phyloP scores from a whole-genome alignment of 2,797 vertebrate genomes.

The Staurois parvus region DNA sequence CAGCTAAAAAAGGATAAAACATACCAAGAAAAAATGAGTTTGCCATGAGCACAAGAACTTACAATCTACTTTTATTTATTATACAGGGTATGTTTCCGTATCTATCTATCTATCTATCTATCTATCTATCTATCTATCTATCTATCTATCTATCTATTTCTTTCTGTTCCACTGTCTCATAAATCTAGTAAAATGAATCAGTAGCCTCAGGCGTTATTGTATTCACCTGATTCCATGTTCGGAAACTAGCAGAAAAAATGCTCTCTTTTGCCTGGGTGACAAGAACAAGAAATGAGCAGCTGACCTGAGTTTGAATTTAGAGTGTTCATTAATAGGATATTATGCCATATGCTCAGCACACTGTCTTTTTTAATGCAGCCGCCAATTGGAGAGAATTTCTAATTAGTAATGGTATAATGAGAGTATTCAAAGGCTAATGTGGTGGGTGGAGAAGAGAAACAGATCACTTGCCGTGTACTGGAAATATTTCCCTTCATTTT shows the following conservation, averaged over 20 bases:
- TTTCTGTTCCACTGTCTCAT: not conserved
- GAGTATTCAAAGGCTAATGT: conserved; percentile 92
- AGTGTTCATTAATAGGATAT: conserved; percentile 99
- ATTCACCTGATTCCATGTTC: conserved; percentile 75
- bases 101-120: conserved; percentile 8
- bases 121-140: conserved; percentile 29
- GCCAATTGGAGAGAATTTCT: conserved; percentile 97
- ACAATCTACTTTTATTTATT: no score
- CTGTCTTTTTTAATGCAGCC: conserved; percentile 94
- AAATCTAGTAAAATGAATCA: conserved; percentile 39
- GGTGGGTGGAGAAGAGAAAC: conserved; percentile 83
- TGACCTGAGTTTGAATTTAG: conserved; percentile 99
- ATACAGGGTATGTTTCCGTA: not conserved
- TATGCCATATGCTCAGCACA: conserved; percentile 98
- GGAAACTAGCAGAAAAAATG: conserved; percentile 73
- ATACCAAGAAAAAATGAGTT: no score
- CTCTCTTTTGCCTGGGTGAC: conserved; percentile 86
- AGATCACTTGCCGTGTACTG: conserved; percentile 79
- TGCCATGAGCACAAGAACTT: no score
- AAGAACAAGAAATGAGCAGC: conserved; percentile 91
- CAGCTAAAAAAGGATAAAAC: no score
- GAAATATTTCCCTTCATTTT: conserved; percentile 72
- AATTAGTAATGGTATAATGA: conserved; percentile 99
- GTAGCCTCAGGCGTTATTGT: conserved; percentile 74
- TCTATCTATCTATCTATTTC: not conserved